Base-by-base conservation (phyloP, 2,888 invertebrate genomes). In the Eristalinus aeneus region DNA sequence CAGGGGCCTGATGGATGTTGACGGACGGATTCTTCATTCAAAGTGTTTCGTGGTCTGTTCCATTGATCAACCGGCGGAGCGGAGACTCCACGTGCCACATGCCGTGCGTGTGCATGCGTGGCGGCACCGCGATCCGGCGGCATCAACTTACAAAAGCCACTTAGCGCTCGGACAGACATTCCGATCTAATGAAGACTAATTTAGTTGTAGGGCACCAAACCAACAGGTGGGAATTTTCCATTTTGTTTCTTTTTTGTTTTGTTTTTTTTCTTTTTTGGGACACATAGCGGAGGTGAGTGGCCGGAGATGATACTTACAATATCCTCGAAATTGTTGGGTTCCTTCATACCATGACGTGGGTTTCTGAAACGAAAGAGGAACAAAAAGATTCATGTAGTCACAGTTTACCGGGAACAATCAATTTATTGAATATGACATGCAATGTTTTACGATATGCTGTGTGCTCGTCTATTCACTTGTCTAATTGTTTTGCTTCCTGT, bases 321-420 rank as follows among this genome's bases (percentile, higher is more conserved):
- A 95, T 96, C 96, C 94, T 95, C 95, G 93, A 96, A 95, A 94
- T 95, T 95, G 94, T 95, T 96, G 94, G 96, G 96, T 94, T 96
- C 96, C 96, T 96, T 96, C 96, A 96, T 96, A 95, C 95, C 96
- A 96, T 96, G 95, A 95, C 96, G 93, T 94, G 94, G 93, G 94
- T 94, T 94, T 95, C 96, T 96, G 94, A 82, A 95, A 95, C 91
- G 91, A 93, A 90, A 90, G 91, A 90, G 5, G 88, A 89, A 89
- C 81, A 88, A 77, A 2, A 11, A 16, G 31, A 9, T 56, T 67
- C 12, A 63, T 46, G 63, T 27, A 63, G 32, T 27, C 34, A 32
- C 16, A 2, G 16, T 31, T 61, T 27, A 32, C 16, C 32, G 12
- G 16, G 22, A 56, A 56, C 56, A 56, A 34, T 31, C n/a, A 23